Conservation (phyloP, 2,797 vertebrate genomes). For the Monodelphis domestica region DNA sequence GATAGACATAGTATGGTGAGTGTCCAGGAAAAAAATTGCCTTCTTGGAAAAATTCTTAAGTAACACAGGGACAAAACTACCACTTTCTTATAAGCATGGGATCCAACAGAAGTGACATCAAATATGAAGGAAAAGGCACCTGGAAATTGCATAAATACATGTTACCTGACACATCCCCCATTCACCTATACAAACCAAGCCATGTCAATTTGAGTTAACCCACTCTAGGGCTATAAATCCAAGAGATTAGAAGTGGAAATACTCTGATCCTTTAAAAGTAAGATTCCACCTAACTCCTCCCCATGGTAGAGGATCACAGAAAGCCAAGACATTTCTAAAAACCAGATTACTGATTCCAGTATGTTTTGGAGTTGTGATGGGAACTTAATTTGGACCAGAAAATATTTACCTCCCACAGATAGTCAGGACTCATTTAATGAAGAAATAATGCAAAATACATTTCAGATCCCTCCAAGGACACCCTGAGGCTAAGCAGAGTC, state of each 20-base stretch:
- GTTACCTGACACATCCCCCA: neutral
- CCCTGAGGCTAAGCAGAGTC: conserved; percentile 7
- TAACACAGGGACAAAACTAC: neutral
- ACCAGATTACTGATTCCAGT: too few relatives aligned
- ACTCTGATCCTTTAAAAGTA: neutral
- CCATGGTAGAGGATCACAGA: conserved; percentile 30
- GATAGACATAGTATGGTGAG: conserved; percentile 77
- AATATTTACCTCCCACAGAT: neutral
- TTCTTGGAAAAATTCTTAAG: conserved; percentile 4
- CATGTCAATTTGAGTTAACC: neutral
- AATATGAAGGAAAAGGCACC: conserved; percentile 17
- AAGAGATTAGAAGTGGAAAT: neutral
- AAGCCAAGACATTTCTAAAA: conserved; percentile 21
- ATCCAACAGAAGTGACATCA: neutral
- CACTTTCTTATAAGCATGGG: conserved; percentile 18
- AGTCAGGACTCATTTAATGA: neutral
- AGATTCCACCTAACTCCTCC: conserved; percentile 1
- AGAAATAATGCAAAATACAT: neutral
- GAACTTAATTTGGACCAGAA: conserved; percentile 32
- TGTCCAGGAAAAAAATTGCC: neutral
- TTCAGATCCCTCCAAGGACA: neutral
- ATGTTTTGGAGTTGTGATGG: conserved; percentile 45
- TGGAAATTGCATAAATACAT: neutral
- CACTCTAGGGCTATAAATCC: neutral
- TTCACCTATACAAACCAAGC: neutral